phyloP scores from a whole-genome alignment of 1,140 invertebrate species.

The Bombus sylvicola region DNA sequence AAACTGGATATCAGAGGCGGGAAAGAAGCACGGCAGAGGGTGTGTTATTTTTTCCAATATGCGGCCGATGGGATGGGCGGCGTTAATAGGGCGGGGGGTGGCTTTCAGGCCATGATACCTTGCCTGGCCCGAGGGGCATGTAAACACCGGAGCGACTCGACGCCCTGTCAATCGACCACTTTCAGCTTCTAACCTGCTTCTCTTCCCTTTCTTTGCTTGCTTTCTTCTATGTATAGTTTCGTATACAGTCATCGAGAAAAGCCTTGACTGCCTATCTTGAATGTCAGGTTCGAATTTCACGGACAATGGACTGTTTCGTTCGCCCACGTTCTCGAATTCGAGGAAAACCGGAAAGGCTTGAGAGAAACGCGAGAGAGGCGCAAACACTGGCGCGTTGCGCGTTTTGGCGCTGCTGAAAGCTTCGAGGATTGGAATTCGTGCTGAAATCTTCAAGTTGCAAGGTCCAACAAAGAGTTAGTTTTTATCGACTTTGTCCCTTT shows the following conservation, averaged over 20 bases:
- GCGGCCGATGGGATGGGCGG: constrained; percentile 38
- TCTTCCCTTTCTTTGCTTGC: neutral
- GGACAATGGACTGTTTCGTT: constrained; percentile 38
- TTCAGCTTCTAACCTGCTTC: neutral
- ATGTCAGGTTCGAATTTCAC: constrained; percentile 57
- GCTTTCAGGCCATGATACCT: constrained; percentile 66
- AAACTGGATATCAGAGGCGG: constrained; percentile 55
- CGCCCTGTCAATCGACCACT: constrained; percentile 73
- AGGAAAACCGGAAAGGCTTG: constrained; percentile 26
- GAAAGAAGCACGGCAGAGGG: neutral
- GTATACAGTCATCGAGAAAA: neutral
- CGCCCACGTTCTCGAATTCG: constrained; percentile 35
- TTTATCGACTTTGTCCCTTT: too few relatives aligned
- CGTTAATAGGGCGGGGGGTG: constrained; percentile 39
- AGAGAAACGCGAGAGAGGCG: neutral
- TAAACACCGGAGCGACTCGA: constrained; percentile 76
- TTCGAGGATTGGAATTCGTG: neutral
- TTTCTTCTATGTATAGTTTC: neutral
- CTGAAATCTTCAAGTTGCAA: too few relatives aligned
- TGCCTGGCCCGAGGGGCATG: constrained; percentile 72
- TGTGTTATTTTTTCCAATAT: constrained; percentile 74
- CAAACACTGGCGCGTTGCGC: constrained; percentile 9
- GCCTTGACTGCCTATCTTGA: constrained; percentile 3
- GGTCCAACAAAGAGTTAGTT: too few relatives aligned
- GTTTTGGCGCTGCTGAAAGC: constrained; percentile 17